These are phyloP conservation scores for Stegastes partitus DNA, from an alignment of 2,113 vertebrate species.

Conservation along the genomic window DNA sequence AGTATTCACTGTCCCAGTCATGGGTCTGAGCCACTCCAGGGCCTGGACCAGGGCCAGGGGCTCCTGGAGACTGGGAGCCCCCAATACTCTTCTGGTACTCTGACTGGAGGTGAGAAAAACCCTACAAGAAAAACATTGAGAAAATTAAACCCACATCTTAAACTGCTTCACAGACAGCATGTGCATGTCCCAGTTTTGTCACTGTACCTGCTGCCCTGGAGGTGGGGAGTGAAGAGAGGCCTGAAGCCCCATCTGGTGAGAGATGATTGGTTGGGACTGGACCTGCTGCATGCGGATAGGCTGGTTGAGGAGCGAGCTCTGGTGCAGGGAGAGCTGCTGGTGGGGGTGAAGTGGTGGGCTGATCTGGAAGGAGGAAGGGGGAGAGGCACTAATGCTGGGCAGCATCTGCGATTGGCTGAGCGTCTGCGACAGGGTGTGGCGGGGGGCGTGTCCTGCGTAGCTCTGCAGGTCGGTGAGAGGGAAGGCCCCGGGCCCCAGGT, in stretches of 20 bases:
- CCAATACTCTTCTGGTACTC: conserved; percentile 95
- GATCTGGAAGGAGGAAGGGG: conserved; percentile 95
- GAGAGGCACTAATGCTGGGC: conserved; percentile 95
- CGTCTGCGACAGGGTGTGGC: conserved; percentile 90
- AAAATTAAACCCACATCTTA: neutral
- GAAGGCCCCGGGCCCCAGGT: conserved; percentile 93
- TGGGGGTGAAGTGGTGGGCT: conserved; percentile 92
- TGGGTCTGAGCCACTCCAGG: conserved; percentile 86
- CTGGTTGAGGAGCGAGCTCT: conserved; percentile 95
- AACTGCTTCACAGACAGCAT: neutral
- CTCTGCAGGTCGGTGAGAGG: conserved; percentile 94
- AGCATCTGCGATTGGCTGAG: conserved; percentile 94
- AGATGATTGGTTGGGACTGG: conserved; percentile 94
- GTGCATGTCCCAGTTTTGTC: conserved; percentile 31
- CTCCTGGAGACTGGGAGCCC: conserved; percentile 92
- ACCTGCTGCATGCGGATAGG: conserved; percentile 97
- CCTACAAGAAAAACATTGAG: conserved; percentile 77
- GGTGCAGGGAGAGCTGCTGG: conserved; percentile 96
- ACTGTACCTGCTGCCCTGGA: conserved; percentile 94
- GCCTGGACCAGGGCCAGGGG: conserved; percentile 85
- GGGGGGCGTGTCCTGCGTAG: conserved; percentile 90
- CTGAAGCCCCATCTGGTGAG: conserved; percentile 97
- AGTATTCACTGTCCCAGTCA: conserved; percentile 97
- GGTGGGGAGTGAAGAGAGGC: conserved; percentile 94
- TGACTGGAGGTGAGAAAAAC: conserved; percentile 93